Base-by-base conservation (phyloP, 2,888 invertebrate species). In the Ochropacha duplaris region DNA sequence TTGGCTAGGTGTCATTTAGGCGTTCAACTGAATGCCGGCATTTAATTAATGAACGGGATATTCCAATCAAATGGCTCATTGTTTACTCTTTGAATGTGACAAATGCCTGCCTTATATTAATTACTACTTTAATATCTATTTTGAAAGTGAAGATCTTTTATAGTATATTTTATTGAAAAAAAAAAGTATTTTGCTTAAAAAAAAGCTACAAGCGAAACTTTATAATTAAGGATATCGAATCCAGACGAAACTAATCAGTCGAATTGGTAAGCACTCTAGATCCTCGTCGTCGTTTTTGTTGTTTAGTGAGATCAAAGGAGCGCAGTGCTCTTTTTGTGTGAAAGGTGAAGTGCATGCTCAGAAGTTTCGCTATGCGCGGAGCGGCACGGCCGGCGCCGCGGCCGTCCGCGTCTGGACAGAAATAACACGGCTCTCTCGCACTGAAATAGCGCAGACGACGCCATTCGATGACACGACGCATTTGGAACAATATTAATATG, bases 401-500 rank as follows among this genome's bases (percentile, higher is more conserved):
- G 72, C 16, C 6, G 44, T 0, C 19, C 16, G 68, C 79, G 84
- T 83, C 83, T 81, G 82, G 79, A 69, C 81, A 59, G 71, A 76
- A 83, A 84, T 86, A 84, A 79, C 67, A 62, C 70, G 71, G 59
- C 69, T 72, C 71, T 58, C 59, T 69, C 62, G 68, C 61, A 67
- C 80, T 57, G 71, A 86, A 86, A 87, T 87, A 87, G 77, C 84
- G 77, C 80, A 87, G 87, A 87, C 86, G 79, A 73, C 79, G 79
- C 74, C 76, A 69, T 61, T 61, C 73, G 68, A 70, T 72, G 69
- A 65, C 72, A 72, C 67, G 74, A 77, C 79, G 79, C 72, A 78
- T 82, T 84, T 76, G 80, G 80, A 80, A 69, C 68, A 67, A 76
- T 83, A 85, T 84, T 84, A 81, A 86, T 85, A 83, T 77, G 78